Evolutionary conservation across 2,888 invertebrate species (phyloP), one percentile per base, ranked within the genome.

Genomic region (Drosophila merina): DNA sequence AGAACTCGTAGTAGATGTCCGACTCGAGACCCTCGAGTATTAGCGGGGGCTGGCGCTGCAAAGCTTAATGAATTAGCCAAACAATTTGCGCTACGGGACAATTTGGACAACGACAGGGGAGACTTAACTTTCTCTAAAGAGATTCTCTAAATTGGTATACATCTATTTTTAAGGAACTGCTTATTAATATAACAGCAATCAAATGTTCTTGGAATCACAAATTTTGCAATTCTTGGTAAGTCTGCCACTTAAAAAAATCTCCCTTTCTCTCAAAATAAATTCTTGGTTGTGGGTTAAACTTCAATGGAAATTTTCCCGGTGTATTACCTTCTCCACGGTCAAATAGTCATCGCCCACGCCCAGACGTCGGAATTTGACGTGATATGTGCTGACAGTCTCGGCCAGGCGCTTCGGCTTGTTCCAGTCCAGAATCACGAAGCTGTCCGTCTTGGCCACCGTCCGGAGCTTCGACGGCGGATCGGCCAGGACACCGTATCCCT

Each of bases 401-500:
- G 94, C 94, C 14, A 96, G 90, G 0, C 93, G 93, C 48, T 94
- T 94, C 0, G 97, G 97, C 0, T 94, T 92, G 0, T 94, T 93
- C 97, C 97, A 97, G 87, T 95, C 95, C 0, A 96, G 92, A 55
- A 97, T 95, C 0, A 95, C 96, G 91, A 95, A 96, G 89, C 94
- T 95, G 0, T 95, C 94, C 78, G 95, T 95, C 69, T 96, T 94
- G 89, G 96, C 95, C 36, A 95, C 94, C 5, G 96, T 94, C 79
- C 94, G 94, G 2, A 96, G 93, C 52, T 93, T 93, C 0, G 94
- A 93, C 0, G 97, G 97, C 0, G 95, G 93, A 30, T 95, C 95
- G 0, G 97, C 95, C 1, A 97, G 93, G 0, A 96, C 96, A 0
- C 96, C 96, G 91, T 97, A 97, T 12, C 96, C 96, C 92, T 96